Evolutionary conservation across 2,797 vertebrate genomes (phyloP).

Genomic region (Telmatherina bonti): DNA sequence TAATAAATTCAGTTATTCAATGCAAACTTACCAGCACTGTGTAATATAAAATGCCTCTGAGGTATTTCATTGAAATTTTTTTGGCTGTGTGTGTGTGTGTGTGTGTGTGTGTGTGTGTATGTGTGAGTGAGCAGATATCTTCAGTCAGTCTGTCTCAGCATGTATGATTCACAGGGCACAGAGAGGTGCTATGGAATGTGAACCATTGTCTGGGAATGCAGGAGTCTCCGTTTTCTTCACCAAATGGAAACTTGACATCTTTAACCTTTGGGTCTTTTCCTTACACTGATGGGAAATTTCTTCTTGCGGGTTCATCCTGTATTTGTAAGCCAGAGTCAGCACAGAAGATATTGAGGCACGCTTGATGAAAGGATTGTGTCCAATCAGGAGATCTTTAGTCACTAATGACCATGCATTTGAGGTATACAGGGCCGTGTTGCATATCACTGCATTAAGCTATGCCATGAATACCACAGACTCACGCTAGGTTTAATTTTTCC

Average conservation of each 20-base stretch:
- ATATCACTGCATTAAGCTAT: constrained; percentile 51
- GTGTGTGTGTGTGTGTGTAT: constrained; percentile 19
- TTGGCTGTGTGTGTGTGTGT: constrained; percentile 24
- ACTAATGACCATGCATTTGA: constrained; percentile 38
- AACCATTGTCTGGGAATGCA: constrained; percentile 86
- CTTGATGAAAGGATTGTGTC: constrained; percentile 36
- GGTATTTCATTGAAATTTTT: constrained; percentile 62
- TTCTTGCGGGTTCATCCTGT: constrained; percentile 26
- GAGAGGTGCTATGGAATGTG: constrained; percentile 79
- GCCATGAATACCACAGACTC: constrained; percentile 39
- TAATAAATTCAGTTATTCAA: constrained; percentile 13
- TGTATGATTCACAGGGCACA: constrained; percentile 77
- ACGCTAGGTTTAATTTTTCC: constrained; percentile 50
- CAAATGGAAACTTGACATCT: constrained; percentile 77
- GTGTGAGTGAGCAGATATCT: constrained; percentile 53
- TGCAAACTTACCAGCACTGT: constrained; percentile 7
- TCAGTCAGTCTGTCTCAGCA: constrained; percentile 50
- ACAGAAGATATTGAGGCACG: constrained; percentile 24
- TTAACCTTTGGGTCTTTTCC: constrained; percentile 57
- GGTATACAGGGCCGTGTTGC: constrained; percentile 26
- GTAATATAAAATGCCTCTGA: constrained; percentile 27
- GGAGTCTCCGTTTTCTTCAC: constrained; percentile 75
- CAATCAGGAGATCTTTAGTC: constrained; percentile 45
- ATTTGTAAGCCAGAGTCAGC: constrained; percentile 51
- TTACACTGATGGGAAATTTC: constrained; percentile 42